A percentile compares a stretch with the other conserved stretches of the same genome.
Evolutionary conservation across 1,140 invertebrate genomes (phyloP).

Genomic region (Aphelinus atriplicis): DNA sequence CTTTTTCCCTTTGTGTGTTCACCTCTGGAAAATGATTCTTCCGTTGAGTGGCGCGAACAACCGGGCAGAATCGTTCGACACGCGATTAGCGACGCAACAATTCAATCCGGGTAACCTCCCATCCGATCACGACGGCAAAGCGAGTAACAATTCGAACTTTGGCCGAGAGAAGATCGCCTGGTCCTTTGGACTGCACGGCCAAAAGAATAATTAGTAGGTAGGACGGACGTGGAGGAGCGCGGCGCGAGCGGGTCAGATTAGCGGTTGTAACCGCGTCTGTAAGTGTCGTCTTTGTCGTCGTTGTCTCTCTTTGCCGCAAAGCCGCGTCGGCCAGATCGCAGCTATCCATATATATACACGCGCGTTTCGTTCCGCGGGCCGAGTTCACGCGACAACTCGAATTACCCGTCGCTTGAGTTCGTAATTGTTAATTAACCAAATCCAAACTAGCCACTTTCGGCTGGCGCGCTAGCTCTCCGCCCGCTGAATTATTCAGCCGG

Average conservation of each 20-base stretch:
- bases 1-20: no score
- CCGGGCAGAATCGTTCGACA: no score
- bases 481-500: constrained; percentile 36
- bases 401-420: constrained; percentile 35
- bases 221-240: background rate
- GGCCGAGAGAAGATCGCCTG: no score
- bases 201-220: constrained; percentile 36
- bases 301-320: background rate
- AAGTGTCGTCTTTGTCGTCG: background rate
- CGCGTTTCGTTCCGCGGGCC: constrained; percentile 18
- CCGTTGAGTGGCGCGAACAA: no score
- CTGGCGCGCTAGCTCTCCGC: background rate
- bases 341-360: constrained; percentile 4
- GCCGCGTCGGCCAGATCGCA: constrained; percentile 19
- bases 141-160: no score
- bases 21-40: no score
- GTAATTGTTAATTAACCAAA: constrained; percentile 43
- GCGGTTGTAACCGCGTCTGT: constrained; percentile 24
- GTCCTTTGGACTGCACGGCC: no score
- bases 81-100: no score
- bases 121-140: no score
- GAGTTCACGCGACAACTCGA: constrained; percentile 36
- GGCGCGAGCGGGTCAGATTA: constrained; percentile 19
- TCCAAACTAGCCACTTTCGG: constrained; percentile 40
- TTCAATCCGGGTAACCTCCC: no score